A percentile compares a stretch with the other conserved stretches of the same genome.
Conservation (phyloP, 1,140 invertebrate genomes). For the Lasaia peninsularis region DNA sequence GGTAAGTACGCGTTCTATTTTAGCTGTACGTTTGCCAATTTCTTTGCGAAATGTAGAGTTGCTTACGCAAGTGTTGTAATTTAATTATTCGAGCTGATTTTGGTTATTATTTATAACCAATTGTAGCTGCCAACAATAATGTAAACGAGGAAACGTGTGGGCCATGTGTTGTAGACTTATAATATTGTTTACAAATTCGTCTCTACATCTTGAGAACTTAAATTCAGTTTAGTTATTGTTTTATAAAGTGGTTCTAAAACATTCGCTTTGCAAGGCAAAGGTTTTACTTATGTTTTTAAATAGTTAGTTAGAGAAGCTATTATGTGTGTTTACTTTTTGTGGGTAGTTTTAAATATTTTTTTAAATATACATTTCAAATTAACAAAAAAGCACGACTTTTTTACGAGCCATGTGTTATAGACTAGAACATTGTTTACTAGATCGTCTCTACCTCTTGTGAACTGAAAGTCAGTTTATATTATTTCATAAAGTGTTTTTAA, state of each 20-base stretch:
- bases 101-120: not conserved
- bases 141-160: constrained; percentile 21
- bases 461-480: too few relatives aligned
- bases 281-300: too few relatives aligned
- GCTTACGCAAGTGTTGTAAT: constrained; percentile 2
- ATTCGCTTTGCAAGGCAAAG: not conserved
- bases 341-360: too few relatives aligned
- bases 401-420: too few relatives aligned
- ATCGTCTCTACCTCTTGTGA: too few relatives aligned
- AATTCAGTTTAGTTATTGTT: not conserved
- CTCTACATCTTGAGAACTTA: not conserved
- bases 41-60: constrained; percentile 14
- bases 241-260: not conserved
- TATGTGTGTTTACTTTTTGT: too few relatives aligned
- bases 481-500: too few relatives aligned
- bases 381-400: too few relatives aligned
- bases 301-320: too few relatives aligned
- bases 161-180: constrained; percentile 21
- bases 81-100: not conserved
- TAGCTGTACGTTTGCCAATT: constrained; percentile 22
- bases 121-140: constrained; percentile 2
- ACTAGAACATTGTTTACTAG: too few relatives aligned
- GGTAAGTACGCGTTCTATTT: constrained; percentile 44
- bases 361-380: too few relatives aligned
- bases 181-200: constrained; percentile 15